Conservation (phyloP, 1,140 invertebrate species). For the Calephelis virginiensis region DNA sequence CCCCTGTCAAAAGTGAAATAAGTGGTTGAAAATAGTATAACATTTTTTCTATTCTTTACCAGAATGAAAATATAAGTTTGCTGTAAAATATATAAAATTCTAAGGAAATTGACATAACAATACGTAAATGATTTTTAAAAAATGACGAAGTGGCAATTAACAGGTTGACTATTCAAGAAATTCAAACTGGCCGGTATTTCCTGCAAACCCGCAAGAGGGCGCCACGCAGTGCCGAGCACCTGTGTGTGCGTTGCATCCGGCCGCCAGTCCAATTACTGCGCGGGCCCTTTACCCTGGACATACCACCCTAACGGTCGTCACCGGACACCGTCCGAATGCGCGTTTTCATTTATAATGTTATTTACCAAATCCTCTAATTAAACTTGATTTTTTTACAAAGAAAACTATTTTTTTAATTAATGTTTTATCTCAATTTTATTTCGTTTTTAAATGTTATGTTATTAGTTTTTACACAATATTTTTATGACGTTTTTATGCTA, state of each 20-base stretch:
- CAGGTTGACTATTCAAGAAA: constrained; percentile 59
- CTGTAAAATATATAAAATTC: background rate
- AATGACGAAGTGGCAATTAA: constrained; percentile 39
- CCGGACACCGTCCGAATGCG: constrained; percentile 52
- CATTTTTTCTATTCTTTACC: too few species aligned
- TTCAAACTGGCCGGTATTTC: constrained; percentile 65
- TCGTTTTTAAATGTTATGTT: too few species aligned
- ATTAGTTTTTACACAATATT: too few species aligned
- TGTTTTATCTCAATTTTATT: too few species aligned
- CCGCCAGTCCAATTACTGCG: constrained; percentile 57
- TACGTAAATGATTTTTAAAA: background rate
- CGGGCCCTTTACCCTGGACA: constrained; percentile 57
- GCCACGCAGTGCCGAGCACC: constrained; percentile 52
- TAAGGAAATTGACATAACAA: background rate
- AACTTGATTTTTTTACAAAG: too few species aligned
- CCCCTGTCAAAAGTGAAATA: too few species aligned
- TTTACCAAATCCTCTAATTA: constrained; percentile 20
- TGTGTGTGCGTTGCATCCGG: constrained; percentile 61
- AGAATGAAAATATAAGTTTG: background rate
- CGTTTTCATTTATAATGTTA: constrained; percentile 47
- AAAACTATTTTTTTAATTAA: too few species aligned
- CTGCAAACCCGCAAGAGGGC: constrained; percentile 51
- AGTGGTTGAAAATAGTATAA: too few species aligned
- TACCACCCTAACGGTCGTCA: constrained; percentile 57
- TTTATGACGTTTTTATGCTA: too few species aligned